Evolutionary conservation across 2,888 invertebrate species (phyloP).

Genomic region (Megaustenia siamemsis): DNA sequence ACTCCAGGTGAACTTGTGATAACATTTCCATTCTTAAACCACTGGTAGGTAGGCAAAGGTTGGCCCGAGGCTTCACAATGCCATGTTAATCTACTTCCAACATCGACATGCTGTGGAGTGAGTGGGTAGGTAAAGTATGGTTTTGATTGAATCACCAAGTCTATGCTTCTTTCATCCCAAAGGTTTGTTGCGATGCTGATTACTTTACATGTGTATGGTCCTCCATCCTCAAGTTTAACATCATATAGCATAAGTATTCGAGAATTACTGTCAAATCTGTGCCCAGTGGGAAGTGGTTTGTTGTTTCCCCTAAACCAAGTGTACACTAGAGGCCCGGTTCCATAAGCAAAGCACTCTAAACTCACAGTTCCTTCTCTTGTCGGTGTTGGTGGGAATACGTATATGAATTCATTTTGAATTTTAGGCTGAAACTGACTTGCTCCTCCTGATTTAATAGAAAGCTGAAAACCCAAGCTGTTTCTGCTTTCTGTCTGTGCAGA

Average conservation of each 20-base stretch:
- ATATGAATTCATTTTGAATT: constrained; percentile 95
- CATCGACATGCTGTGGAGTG: constrained; percentile 73
- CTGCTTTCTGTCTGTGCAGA: constrained; percentile 61
- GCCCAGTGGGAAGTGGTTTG: constrained; percentile 80
- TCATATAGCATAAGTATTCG: constrained; percentile 91
- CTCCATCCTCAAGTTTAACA: constrained; percentile 94
- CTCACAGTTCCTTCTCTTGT: constrained; percentile 92
- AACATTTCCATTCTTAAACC: constrained; percentile 71
- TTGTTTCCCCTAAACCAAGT: constrained; percentile 62
- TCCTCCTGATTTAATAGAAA: constrained; percentile 66
- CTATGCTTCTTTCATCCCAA: constrained; percentile 48
- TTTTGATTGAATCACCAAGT: constrained; percentile 60
- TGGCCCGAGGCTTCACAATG: constrained; percentile 74
- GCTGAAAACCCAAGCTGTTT: constrained; percentile 67
- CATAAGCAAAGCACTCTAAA: constrained; percentile 96
- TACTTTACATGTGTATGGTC: constrained; percentile 92
- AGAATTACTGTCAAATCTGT: constrained; percentile 88
- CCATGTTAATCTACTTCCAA: constrained; percentile 70
- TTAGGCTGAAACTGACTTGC: constrained; percentile 82
- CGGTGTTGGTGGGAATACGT: constrained; percentile 95
- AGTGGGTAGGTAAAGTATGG: constrained; percentile 75
- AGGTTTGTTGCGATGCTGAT: constrained; percentile 52
- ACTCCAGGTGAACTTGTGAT: constrained; percentile 53
- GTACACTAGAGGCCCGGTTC: constrained; percentile 84
- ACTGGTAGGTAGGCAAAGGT: constrained; percentile 68